phyloP scores from a whole-genome alignment of 2,888 invertebrate species.

The Nasonia oneida region DNA sequence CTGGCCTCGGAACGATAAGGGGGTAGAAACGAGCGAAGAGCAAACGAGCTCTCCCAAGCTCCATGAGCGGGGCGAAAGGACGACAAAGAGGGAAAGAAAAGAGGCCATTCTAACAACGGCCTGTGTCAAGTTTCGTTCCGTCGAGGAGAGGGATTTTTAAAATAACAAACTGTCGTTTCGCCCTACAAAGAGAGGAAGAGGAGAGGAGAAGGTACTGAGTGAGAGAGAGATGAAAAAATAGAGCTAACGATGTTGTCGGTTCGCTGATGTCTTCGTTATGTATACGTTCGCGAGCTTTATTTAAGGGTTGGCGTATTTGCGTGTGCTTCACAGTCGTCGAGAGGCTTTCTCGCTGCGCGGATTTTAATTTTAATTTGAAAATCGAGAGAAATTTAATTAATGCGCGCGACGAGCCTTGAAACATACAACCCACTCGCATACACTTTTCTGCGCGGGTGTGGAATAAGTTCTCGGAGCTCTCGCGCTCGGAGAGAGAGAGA shows the following conservation, averaged over 20 bases:
- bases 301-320: slow-evolving; percentile 18
- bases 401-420: neutral
- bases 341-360: neutral
- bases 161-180: slow-evolving; percentile 72
- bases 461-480: too few relatives aligned
- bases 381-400: slow-evolving; percentile 39
- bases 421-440: neutral
- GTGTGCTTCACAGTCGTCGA: neutral
- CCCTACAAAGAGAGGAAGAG: slow-evolving; percentile 32
- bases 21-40: slow-evolving; percentile 68
- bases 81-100: slow-evolving; percentile 64
- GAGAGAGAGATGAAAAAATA: slow-evolving; percentile 58
- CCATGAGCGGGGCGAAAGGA: slow-evolving; percentile 48
- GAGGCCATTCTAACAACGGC: slow-evolving; percentile 63
- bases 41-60: slow-evolving; percentile 58
- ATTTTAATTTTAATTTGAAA: slow-evolving; percentile 37
- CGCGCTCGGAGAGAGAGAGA: too few relatives aligned
- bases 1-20: slow-evolving; percentile 66
- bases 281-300: slow-evolving; percentile 42
- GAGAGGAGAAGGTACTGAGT: slow-evolving; percentile 8
- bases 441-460: too few relatives aligned
- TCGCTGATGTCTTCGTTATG: slow-evolving; percentile 54
- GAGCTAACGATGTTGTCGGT: slow-evolving; percentile 55
- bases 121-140: slow-evolving; percentile 74
- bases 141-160: slow-evolving; percentile 69